Percentiles rank a stretch among this genome's conserved stretches.
Conservation (phyloP, 1,140 invertebrate genomes). For the Musca vetustissima region DNA sequence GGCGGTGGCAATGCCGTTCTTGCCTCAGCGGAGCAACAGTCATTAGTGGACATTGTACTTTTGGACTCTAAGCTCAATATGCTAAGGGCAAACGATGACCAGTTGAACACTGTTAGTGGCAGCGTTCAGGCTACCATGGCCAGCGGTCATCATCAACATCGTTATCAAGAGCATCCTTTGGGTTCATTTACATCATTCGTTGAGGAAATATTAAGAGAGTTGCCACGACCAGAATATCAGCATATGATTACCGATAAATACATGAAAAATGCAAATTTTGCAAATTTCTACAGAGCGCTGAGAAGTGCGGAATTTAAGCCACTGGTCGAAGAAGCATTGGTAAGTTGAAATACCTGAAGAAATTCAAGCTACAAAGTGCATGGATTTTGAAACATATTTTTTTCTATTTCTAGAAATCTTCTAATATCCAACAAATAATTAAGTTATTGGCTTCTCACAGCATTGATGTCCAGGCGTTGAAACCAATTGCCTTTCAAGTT, state of each 20-base stretch:
- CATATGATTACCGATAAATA: constrained; percentile 43
- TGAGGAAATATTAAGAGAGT: constrained; percentile 36
- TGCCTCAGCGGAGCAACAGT: not conserved
- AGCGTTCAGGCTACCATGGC: not conserved
- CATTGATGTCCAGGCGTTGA: constrained; percentile 39
- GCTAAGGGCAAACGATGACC: not conserved
- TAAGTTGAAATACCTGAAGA: constrained; percentile 31
- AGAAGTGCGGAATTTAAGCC: constrained; percentile 36
- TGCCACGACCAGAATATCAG: constrained; percentile 41
- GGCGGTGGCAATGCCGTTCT: not conserved
- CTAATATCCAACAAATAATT: constrained; percentile 35
- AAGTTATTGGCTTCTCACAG: constrained; percentile 35
- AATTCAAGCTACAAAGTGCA: not conserved
- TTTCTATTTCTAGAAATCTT: constrained; percentile 34
- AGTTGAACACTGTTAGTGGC: not conserved
- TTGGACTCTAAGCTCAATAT: constrained; percentile 1
- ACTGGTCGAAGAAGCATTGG: constrained; percentile 40
- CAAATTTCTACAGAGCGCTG: constrained; percentile 44
- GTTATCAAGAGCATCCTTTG: constrained; percentile 4
- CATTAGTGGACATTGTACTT: constrained; percentile 25
- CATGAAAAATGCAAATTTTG: constrained; percentile 34
- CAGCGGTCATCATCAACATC: not conserved
- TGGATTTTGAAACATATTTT: not conserved
- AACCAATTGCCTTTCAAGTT: constrained; percentile 41
- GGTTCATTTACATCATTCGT: constrained; percentile 40